A percentile compares a stretch with the other conserved stretches of the same genome.
These are phyloP conservation scores for Criorhina ranunculi DNA, from an alignment of 2,888 invertebrate species.

Conservation along the genomic window DNA sequence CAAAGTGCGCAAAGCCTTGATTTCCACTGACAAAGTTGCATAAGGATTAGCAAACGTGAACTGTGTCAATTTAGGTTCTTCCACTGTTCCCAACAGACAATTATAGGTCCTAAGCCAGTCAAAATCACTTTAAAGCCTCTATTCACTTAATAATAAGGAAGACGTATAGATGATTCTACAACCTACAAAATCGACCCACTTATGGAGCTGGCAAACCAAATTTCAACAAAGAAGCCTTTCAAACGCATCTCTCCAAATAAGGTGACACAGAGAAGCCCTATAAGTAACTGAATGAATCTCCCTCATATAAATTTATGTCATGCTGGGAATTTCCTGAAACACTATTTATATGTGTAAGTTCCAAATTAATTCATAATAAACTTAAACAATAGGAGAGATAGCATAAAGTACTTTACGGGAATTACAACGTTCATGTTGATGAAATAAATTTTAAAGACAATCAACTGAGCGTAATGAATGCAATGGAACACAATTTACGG, in stretches of 20 bases:
- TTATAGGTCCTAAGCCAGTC: too few species aligned
- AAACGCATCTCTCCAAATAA: not conserved
- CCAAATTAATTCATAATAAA: conserved; percentile 67
- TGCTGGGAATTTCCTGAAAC: conserved; percentile 22
- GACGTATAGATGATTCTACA: not conserved
- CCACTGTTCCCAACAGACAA: too few species aligned
- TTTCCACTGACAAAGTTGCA: too few species aligned
- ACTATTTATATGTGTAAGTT: conserved; percentile 30
- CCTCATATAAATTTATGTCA: conserved; percentile 20
- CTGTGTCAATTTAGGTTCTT: too few species aligned
- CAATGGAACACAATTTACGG: conserved; percentile 67
- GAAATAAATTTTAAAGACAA: conserved; percentile 71
- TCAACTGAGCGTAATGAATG: conserved; percentile 63
- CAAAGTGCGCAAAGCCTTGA: too few species aligned
- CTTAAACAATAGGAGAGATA: conserved; percentile 38
- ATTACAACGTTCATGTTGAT: conserved; percentile 60
- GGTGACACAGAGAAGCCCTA: conserved; percentile 17
- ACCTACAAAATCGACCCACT: not conserved
- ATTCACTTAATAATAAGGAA: too few species aligned
- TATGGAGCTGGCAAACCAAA: not conserved
- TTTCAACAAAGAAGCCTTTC: not conserved
- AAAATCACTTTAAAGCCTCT: too few species aligned
- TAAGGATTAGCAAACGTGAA: too few species aligned
- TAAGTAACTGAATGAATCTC: conserved; percentile 20
- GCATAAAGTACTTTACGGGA: conserved; percentile 45